phyloP scores from a whole-genome alignment of 2,888 invertebrate genomes.

The Orthosia gracilis region DNA sequence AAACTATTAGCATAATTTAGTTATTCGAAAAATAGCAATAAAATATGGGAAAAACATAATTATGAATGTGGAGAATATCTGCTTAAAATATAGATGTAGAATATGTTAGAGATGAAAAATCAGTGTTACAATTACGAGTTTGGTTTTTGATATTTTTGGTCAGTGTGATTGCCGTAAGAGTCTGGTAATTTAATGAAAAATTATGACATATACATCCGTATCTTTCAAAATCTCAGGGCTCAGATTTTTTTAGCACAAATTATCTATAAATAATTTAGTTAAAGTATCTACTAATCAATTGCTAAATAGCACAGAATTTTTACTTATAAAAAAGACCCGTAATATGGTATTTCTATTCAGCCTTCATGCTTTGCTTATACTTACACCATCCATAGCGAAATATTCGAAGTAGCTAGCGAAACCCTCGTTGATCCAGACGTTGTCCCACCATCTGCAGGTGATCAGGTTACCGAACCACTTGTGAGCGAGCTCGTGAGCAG shows the following conservation, averaged over 20 bases:
- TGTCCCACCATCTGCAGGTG: conserved; percentile 94
- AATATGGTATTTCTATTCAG: no score
- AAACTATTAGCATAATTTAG: background rate
- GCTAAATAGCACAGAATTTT: no score
- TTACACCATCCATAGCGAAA: conserved; percentile 88
- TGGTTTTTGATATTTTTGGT: background rate
- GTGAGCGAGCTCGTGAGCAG: conserved; percentile 92
- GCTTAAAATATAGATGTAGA: no score
- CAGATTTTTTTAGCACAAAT: no score
- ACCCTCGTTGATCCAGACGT: conserved; percentile 94
- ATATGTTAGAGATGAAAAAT: background rate
- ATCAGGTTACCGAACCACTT: conserved; percentile 96
- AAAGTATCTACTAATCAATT: no score
- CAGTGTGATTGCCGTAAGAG: background rate
- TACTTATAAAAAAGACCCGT: no score
- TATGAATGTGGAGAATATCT: background rate
- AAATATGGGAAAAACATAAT: background rate
- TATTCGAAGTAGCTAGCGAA: conserved; percentile 94
- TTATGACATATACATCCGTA: no score
- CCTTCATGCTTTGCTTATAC: conserved; percentile 40
- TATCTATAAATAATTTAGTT: no score
- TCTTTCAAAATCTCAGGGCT: no score
- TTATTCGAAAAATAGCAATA: background rate
- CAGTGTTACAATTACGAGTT: background rate
- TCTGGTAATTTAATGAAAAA: background rate